These are phyloP conservation scores for Lucifuga dentata DNA, from an alignment of 2,113 vertebrate species.

Conservation along the genomic window DNA sequence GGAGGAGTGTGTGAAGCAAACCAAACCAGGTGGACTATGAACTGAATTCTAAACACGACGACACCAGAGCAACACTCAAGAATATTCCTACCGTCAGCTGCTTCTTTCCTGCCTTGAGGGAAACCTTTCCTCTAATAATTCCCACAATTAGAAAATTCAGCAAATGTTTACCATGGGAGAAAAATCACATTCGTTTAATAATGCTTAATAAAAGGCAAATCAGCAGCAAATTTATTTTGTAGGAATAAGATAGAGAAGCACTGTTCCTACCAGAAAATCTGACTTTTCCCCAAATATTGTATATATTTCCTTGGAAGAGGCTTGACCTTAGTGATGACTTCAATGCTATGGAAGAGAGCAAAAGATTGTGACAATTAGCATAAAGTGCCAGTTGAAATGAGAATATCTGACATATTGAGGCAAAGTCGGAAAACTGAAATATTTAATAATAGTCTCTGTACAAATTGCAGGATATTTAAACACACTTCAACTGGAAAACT, in stretches of 20 bases:
- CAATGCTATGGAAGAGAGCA: conserved; percentile 80
- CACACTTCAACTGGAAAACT: no score
- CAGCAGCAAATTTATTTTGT: conserved; percentile 1
- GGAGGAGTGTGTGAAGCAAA: conserved; percentile 64
- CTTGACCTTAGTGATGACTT: conserved; percentile 88
- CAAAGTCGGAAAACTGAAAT: no score
- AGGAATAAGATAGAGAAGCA: not conserved
- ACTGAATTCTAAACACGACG: conserved; percentile 58
- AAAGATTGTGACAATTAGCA: not conserved
- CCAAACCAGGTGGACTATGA: conserved; percentile 65
- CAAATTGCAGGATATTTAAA: no score
- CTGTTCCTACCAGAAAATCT: conserved; percentile 90
- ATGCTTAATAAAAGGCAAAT: conserved; percentile 38
- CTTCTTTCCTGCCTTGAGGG: conserved; percentile 49
- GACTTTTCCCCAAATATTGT: conserved; percentile 92
- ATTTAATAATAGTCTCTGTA: no score
- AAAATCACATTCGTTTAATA: conserved; percentile 58
- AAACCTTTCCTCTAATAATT: conserved; percentile 63
- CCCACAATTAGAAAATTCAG: conserved; percentile 67
- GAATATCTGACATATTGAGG: no score
- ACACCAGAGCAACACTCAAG: conserved; percentile 61
- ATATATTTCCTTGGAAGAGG: conserved; percentile 93
- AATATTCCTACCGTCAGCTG: conserved; percentile 74
- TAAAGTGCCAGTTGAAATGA: not conserved
- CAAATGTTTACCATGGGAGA: conserved; percentile 58